phyloP scores from a whole-genome alignment of 2,113 vertebrate genomes.

The Vanacampus margaritifer region DNA sequence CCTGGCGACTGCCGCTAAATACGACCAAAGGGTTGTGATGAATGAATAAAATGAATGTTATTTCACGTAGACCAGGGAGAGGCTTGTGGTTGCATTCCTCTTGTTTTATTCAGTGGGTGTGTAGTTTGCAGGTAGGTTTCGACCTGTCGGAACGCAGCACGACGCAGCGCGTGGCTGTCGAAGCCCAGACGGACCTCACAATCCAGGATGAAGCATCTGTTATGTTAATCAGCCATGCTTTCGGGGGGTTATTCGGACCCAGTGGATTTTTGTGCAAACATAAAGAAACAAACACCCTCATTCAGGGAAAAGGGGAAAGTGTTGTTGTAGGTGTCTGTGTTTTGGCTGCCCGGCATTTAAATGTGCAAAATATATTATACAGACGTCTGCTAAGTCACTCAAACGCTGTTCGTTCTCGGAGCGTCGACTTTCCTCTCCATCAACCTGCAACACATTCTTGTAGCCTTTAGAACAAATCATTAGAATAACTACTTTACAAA shows the following conservation, averaged over 20 bases:
- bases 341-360: slow-evolving; percentile 20
- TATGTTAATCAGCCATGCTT: slow-evolving; percentile 42
- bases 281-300: slow-evolving; percentile 26
- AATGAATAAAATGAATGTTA: slow-evolving; percentile 50
- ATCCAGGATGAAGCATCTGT: slow-evolving; percentile 34
- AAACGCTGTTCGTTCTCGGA: not conserved
- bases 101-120: slow-evolving; percentile 50
- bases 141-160: slow-evolving; percentile 29
- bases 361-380: slow-evolving; percentile 7
- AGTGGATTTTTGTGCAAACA: slow-evolving; percentile 24
- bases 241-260: slow-evolving; percentile 22
- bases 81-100: slow-evolving; percentile 48
- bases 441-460: slow-evolving; percentile 8
- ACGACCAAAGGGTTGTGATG: slow-evolving; percentile 44
- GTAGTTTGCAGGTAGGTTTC: slow-evolving; percentile 52
- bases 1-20: slow-evolving; percentile 38
- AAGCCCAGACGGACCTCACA: slow-evolving; percentile 22
- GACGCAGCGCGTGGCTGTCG: slow-evolving; percentile 23
- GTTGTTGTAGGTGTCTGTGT: slow-evolving; percentile 27
- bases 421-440: slow-evolving; percentile 7
- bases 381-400: not conserved
- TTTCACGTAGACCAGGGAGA: slow-evolving; percentile 42
- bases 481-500: not conserved
- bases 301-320: slow-evolving; percentile 18
- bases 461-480: not conserved